Percentiles rank a stretch among this genome's conserved stretches.
These are phyloP conservation scores for Limnephilus marmoratus DNA, from an alignment of 2,888 invertebrate species.

Conservation along the genomic window DNA sequence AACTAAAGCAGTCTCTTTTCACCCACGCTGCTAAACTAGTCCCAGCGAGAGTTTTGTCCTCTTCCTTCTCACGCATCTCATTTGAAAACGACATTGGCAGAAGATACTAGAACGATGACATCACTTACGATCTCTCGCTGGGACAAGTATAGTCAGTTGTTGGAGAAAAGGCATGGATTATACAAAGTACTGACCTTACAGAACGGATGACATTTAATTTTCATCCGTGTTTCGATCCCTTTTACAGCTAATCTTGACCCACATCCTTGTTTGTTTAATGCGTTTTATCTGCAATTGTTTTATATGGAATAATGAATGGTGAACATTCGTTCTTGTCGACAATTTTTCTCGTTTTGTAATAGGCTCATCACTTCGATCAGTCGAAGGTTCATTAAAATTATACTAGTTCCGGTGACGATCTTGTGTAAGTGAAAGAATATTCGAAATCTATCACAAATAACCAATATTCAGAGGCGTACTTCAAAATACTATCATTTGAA, in stretches of 20 bases:
- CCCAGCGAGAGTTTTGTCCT: no score
- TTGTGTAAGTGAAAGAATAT: no score
- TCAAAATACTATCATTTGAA: no score
- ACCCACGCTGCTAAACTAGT: not conserved
- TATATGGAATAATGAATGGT: not conserved
- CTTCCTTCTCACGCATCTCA: no score
- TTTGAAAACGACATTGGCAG: no score
- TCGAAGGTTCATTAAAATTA: no score
- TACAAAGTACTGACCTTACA: not conserved
- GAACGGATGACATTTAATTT: not conserved
- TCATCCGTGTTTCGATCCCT: not conserved
- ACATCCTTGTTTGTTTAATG: not conserved
- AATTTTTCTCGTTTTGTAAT: not conserved
- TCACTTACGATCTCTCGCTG: no score
- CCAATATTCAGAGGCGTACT: no score
- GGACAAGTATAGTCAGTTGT: not conserved
- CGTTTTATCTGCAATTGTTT: not conserved
- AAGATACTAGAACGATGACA: no score
- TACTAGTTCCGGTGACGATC: no score
- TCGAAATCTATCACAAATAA: no score
- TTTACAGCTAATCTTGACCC: constrained; percentile 2
- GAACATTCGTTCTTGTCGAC: not conserved
- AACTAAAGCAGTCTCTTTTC: not conserved
- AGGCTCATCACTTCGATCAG: not conserved
- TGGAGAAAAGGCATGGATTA: not conserved